Percentiles rank a stretch among this genome's conserved stretches.
These are phyloP conservation scores for Monodelphis domestica DNA, from an alignment of 2,797 vertebrate genomes.

Conservation along the genomic window DNA sequence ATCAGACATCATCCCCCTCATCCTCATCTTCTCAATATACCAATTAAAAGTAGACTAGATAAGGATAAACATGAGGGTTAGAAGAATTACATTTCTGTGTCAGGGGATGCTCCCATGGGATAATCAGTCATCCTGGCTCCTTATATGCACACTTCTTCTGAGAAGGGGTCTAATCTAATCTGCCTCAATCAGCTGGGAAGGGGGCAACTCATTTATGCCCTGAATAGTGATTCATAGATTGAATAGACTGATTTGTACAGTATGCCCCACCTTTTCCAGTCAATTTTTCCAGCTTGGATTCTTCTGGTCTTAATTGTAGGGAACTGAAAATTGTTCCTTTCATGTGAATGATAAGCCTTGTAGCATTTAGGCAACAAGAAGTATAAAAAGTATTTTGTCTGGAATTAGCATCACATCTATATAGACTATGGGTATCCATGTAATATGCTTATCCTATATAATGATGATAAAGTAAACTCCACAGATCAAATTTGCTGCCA, in stretches of 20 bases:
- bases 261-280: neutral
- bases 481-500: slow-evolving; percentile 14
- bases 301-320: neutral
- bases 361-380: neutral
- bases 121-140: neutral
- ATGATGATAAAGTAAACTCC: slow-evolving; percentile 35
- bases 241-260: slow-evolving; percentile 11
- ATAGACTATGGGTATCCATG: slow-evolving; percentile 18
- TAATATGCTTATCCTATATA: slow-evolving; percentile 12
- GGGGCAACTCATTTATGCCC: neutral
- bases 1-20: neutral
- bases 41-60: neutral
- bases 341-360: neutral
- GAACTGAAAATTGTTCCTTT: neutral
- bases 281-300: neutral
- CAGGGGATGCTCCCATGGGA: neutral
- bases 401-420: neutral
- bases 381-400: neutral
- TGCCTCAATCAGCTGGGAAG: neutral
- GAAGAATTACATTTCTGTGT: neutral
- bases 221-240: slow-evolving; percentile 5
- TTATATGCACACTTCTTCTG: neutral
- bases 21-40: neutral
- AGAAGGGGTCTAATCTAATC: neutral
- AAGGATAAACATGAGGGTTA: neutral